Base-by-base conservation (phyloP, 2,888 invertebrate genomes). In the Petrophora chlorosata region DNA sequence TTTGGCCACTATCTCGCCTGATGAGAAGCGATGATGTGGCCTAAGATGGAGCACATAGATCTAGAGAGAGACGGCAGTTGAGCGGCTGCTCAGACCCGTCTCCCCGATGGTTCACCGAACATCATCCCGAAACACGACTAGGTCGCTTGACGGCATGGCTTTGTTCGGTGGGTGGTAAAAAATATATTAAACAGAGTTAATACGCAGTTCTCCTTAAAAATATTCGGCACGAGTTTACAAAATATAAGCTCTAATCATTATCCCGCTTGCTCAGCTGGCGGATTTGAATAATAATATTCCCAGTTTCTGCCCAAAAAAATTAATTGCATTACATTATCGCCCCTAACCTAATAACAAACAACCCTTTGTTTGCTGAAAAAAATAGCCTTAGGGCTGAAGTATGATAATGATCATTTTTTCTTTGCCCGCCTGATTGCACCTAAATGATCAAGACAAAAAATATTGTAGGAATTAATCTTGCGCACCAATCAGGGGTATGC, bases 251-350 rank as follows among this genome's bases (percentile, higher is more conserved):
- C 74, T 79, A 82, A 85, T 83, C 77, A 79, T 71, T 73, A 74
- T 78, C 79, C 64, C 68, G 81, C 79, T 81, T 79, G 80, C 73
- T 87, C 89, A 88, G 88, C 89, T 87, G 87, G 83, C 77, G 77
- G 81, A 85, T 88, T 89, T 85, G 82, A 88, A 89, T 88, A 86
- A 87, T 84, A 82, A 86, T 73, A 83, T 81, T 77, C 73, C 66
- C 53, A 56, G 60, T 79, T 82, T 85, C 84, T 82, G 72, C 53
- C 47, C 36, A 53, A 73, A 81, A 82, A 85, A 87, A 82, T 71
- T 88, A 84, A 88, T 89, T 89, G 87, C 86, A 87, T 88, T 79
- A 84, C 81, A 88, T 89, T 90, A 88, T 88, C 89, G 87, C 89
- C 88, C 89, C 90, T 80, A 82, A 87, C 85, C 82, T 80, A 85